Base-by-base conservation (phyloP, 1,140 invertebrate genomes). In the Pseudomyrmex pallidus region DNA sequence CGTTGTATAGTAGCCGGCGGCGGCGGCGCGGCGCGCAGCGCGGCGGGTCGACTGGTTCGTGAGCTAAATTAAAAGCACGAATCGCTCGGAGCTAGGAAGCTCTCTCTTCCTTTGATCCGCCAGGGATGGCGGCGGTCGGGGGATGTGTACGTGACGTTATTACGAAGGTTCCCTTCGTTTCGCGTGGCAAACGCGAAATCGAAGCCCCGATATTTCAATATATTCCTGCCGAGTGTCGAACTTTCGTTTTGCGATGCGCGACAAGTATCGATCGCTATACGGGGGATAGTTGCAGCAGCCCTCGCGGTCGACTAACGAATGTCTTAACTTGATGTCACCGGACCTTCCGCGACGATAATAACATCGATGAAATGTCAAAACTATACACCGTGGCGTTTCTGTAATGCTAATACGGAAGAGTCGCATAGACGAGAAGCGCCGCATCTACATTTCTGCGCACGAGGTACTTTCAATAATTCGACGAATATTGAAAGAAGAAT, bases 31-130 rank as follows among this genome's bases (percentile, higher is more conserved):
- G 35, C 35, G 73, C 62, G 66, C 1, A 7, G 35, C 35, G 73
- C 62, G 62, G 76, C 54, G 66, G 80, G 88, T 74, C 88, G 88
- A 85, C 85, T 87, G 90, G 90, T 90, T 90, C 91, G 89, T 90
- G 91, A 93, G 91, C 85, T 92, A 93, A 93, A 92, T 93, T 92
- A 92, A 92, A 93, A 93, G 91, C 90, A 93, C 91, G 89, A 91
- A 92, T 91, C 87, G 91, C 90, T 85, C 83, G 74, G 73, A 84
- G 87, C 87, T 85, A 70, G 56, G 64, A 77, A 80, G 83, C 35
- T 35, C 35, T 83, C 90, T 90, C 89, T 91, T 90, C 80, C 89
- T 91, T 91, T 91, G 91, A 93, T 93, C 91, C 89, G 89, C 90
- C 89, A 88, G 85, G 86, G 22, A 13, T 13, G 25, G 74, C 85